These are phyloP conservation scores for Aegithalos caudatus DNA, from an alignment of 2,113 vertebrate genomes.

Conservation along the genomic window DNA sequence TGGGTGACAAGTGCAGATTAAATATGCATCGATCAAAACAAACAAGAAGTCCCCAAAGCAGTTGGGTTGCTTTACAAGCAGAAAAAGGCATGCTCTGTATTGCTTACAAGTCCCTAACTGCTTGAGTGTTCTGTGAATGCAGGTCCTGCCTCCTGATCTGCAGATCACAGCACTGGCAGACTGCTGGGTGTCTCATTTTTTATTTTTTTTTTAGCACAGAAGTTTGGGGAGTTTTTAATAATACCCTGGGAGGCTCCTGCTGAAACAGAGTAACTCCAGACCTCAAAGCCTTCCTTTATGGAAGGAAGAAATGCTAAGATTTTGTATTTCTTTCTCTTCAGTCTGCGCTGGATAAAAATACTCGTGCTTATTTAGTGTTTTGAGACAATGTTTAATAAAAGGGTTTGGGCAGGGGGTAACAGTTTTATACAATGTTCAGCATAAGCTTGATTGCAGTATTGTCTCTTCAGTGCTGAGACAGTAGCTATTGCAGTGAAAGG, in stretches of 20 bases:
- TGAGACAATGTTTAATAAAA: not conserved
- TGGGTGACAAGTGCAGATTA: constrained; percentile 5
- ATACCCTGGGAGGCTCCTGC: not conserved
- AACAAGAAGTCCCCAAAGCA: not conserved
- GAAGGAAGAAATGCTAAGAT: not conserved
- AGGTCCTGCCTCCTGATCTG: not conserved
- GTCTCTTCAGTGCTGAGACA: not conserved
- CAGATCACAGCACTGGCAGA: not conserved
- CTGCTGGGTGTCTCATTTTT: not conserved
- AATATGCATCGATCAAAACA: not conserved
- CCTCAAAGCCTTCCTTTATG: not conserved
- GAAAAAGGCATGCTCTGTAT: not conserved
- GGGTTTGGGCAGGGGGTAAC: not conserved
- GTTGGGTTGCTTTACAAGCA: not conserved
- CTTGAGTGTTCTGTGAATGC: not conserved
- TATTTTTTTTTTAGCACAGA: not conserved
- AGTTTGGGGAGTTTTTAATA: not conserved
- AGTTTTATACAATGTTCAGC: not conserved
- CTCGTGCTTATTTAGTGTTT: not conserved
- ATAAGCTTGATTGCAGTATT: constrained; percentile 11
- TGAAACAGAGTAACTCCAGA: not conserved
- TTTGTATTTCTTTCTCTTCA: not conserved
- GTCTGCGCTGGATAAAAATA: not conserved
- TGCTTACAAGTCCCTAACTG: not conserved
- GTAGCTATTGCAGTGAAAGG: not conserved